Evolutionary conservation across 2,113 vertebrate genomes (phyloP), one percentile per base, ranked within the genome.

Genomic region (Conger conger): DNA sequence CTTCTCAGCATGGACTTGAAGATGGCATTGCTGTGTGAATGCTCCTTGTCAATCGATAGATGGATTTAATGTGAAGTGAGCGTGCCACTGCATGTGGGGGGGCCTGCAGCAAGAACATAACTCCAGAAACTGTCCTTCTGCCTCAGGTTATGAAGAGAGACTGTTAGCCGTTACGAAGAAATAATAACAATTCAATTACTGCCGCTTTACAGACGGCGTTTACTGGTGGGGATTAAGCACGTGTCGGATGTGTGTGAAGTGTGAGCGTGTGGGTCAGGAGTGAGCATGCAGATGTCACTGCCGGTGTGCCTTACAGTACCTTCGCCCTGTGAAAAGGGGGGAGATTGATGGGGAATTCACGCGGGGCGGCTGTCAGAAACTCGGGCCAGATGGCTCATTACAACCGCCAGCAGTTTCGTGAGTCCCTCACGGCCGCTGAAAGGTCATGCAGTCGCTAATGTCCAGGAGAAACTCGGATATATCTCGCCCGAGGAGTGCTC

Each of bases 321-420:
- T 80, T 86, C 77, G 82, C 78, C 79, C 38, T 37, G 57, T 81
- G 60, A 76, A 76, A 23, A 77, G 54, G 33, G 81, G 50, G 35
- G 82, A 82, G 89, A 88, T 87, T 87, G 86, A 89, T 90, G 80
- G 76, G 85, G 79, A 54, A 53, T 87, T 88, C 82, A 84, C 85
- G 85, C 81, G 83, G 85, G 87, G 80, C 17, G 81, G 85, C 77
- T 42, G 86, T 85, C 80, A 57, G 45, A 63, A 84, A 82, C 82
- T 81, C 54, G 77, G 42, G 89, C 88, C 89, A 89, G 89, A 90
- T 90, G 88, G 86, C 87, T 88, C 87, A 88, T 90, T 88, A 90
- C 88, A 57, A 82, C 87, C 81, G 89, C 86, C 87, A 83, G 88
- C 86, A 53, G 85, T 86, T 87, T 87, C 81, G 87, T 88, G 87